Conservation (phyloP, 2,113 vertebrate genomes). For the pig (Sus scrofa) region T2T-Sscrofa CM000812.6:10932001-10932500, state of each 20-base stretch:
- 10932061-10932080: constrained; percentile 43
- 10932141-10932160: background rate
- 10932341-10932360: background rate
- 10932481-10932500: background rate
- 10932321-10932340: background rate
- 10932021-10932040: background rate
- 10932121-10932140: constrained; percentile 38
- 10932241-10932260: background rate
- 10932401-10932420: background rate
- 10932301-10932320: background rate
- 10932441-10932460: background rate
- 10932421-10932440: background rate
- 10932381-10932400: background rate
- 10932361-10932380: background rate
- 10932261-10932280: fast-evolving
- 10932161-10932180: background rate
- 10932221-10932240: background rate
- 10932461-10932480: background rate
- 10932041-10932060: constrained; percentile 47
- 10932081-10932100: constrained; percentile 52
- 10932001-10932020: background rate
- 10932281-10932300: fast-evolving
- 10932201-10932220: background rate
- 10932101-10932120: constrained; percentile 39
- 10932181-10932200: background rate